Base-by-base conservation (phyloP, 2,888 invertebrate species). In the Hedya salicella region DNA sequence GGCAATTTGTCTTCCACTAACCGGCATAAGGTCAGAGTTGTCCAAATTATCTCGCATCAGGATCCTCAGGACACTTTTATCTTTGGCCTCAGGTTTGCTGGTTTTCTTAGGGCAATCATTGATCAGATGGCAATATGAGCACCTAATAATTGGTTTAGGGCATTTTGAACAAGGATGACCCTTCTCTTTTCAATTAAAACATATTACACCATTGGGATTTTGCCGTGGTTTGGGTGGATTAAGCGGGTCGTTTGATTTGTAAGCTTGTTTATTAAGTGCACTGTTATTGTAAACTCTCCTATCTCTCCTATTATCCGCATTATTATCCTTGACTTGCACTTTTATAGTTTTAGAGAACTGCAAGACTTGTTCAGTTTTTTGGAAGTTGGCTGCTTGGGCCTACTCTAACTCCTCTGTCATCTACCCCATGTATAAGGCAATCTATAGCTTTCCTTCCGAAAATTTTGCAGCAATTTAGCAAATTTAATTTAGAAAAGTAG, bases 161-260 rank as follows among this genome's bases (percentile, higher is more conserved):
- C 68, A 68, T 42, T 57, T 49, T 0, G 32, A 30, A 49, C 36
- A 66, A 1, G 52, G 62, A 16, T 68, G 68, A 3, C 68, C 68
- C 30, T 62, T 68, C 16, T 68, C 62, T n/a, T 62, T 68, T 19
- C 68, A 68, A 17, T 68, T 68, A 39, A 50, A 68, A 42, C 68
- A 68, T 17, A 39, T 19, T 0, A 52, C 16, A 16, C 17, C 17
- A 44, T 44, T 2, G 5, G 5, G 6, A 11, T 30, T 49, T 25
- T 14, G 25, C 1, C 3, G 3, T 17, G 16, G 44, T 11, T 46
- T 46, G 46, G 19, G 3, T n/a, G 3, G 16, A 25, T 25, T 25
- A 17, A 3, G 6, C 9, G 9, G 8, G 3, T 16, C 16, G 9
- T 9, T 32, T 0, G 11, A 11, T 32, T 11, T 32, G 32, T 32